Percentiles rank a stretch among this genome's conserved stretches.
Evolutionary conservation across 1,140 invertebrate genomes (phyloP).

Genomic region (Dendroctonus valens): DNA sequence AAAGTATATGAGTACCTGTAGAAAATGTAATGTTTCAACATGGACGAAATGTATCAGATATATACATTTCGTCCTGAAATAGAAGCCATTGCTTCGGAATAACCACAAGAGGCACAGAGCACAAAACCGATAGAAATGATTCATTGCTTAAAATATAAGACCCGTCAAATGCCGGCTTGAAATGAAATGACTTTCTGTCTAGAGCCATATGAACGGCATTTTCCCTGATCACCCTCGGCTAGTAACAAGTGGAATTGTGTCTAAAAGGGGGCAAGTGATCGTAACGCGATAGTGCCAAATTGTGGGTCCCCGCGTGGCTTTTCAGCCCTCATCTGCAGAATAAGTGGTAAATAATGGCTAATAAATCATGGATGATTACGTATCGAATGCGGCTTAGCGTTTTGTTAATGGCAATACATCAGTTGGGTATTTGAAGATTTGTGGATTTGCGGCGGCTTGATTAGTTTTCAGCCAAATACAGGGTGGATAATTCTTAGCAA

Average conservation of each 20-base stretch:
- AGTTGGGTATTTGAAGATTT: slow-evolving; percentile 24
- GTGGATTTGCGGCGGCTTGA: slow-evolving; percentile 25
- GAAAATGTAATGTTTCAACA: no score
- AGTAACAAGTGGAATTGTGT: slow-evolving; percentile 10
- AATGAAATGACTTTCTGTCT: slow-evolving; percentile 25
- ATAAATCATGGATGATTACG: slow-evolving; percentile 31
- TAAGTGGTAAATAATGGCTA: slow-evolving; percentile 25
- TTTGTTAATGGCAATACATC: slow-evolving; percentile 29
- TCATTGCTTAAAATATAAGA: slow-evolving; percentile 14
- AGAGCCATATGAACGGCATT: slow-evolving; percentile 8
- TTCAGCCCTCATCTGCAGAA: slow-evolving; percentile 23
- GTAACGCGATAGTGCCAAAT: slow-evolving; percentile 31
- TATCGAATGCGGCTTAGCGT: slow-evolving; percentile 23
- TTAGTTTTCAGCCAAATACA: slow-evolving; percentile 11
- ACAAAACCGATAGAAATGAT: slow-evolving; percentile 11
- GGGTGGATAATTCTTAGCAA: no score
- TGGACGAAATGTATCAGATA: no score
- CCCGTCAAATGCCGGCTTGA: slow-evolving; percentile 3
- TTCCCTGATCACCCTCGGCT: slow-evolving; percentile 3
- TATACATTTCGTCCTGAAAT: no score
- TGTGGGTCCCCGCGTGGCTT: slow-evolving; percentile 19
- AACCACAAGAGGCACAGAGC: neutral
- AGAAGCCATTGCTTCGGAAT: no score
- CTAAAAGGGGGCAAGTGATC: slow-evolving; percentile 15
- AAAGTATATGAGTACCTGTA: no score